Evolutionary conservation across 2,888 invertebrate species (phyloP).

Genomic region (Diarsia dahlii): DNA sequence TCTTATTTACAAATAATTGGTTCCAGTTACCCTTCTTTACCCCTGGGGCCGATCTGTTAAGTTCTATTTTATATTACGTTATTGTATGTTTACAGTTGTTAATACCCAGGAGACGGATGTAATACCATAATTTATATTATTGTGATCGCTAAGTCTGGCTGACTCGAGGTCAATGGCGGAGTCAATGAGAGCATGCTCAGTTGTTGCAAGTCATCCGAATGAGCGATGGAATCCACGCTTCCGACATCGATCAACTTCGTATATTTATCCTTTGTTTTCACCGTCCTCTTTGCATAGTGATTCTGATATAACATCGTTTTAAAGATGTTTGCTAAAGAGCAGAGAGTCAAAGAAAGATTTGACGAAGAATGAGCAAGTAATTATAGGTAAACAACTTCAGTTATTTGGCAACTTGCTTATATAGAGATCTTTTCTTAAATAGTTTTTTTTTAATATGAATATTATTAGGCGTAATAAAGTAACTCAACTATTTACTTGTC

Average conservation of each 20-base stretch:
- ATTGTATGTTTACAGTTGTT: constrained; percentile 75
- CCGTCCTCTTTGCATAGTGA: constrained; percentile 61
- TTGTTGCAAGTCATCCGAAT: constrained; percentile 88
- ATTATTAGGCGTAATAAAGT: too few relatives aligned
- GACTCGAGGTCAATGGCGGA: constrained; percentile 87
- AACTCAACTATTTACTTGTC: not conserved
- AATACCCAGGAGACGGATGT: constrained; percentile 84
- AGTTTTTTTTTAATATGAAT: too few relatives aligned
- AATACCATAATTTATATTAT: constrained; percentile 86
- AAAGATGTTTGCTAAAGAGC: not conserved
- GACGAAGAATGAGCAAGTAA: not conserved
- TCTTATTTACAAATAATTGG: constrained; percentile 66
- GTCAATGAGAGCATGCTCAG: constrained; percentile 88
- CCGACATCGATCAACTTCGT: constrained; percentile 83
- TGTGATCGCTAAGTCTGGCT: constrained; percentile 81
- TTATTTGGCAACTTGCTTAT: not conserved
- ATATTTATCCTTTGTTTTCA: constrained; percentile 79
- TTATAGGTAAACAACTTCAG: not conserved
- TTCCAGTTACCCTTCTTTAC: constrained; percentile 71
- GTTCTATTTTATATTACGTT: constrained; percentile 75
- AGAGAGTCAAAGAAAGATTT: not conserved
- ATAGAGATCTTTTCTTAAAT: not conserved
- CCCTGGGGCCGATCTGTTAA: constrained; percentile 85
- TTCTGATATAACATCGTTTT: constrained; percentile 22
- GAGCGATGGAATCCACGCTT: constrained; percentile 87